These are phyloP conservation scores for Drosophila persimilis DNA, from an alignment of 1,140 invertebrate genomes.

Conservation along the genomic window DNA sequence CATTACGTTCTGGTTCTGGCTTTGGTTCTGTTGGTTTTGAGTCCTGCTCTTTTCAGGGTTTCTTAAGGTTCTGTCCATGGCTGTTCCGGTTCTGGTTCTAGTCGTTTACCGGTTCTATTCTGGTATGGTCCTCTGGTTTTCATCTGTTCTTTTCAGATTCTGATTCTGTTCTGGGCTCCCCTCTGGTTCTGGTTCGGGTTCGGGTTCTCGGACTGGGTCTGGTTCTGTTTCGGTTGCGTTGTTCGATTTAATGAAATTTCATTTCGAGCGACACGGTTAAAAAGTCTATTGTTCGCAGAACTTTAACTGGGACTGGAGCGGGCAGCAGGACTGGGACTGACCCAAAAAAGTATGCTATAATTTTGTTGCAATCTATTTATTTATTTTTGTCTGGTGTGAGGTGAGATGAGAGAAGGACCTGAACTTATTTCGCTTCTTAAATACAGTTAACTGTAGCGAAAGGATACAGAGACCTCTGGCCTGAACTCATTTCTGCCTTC, in stretches of 20 bases:
- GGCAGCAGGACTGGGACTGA: slow-evolving; percentile 5
- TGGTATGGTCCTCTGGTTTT: background rate
- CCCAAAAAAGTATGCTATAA: slow-evolving; percentile 50
- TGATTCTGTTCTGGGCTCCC: too few species aligned
- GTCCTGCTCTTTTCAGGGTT: slow-evolving; percentile 12
- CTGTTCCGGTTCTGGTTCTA: too few species aligned
- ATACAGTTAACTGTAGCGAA: slow-evolving; percentile 42
- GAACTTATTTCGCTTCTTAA: slow-evolving; percentile 62
- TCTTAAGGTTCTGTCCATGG: too few species aligned
- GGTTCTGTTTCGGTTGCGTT: slow-evolving; percentile 41
- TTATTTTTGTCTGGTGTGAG: too few species aligned
- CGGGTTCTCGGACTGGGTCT: background rate
- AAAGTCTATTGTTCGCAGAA: slow-evolving; percentile 46
- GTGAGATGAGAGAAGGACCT: background rate
- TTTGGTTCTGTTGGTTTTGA: too few species aligned
- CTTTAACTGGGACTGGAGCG: slow-evolving; percentile 32
- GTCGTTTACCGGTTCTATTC: too few species aligned
- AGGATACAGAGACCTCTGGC: slow-evolving; percentile 4
- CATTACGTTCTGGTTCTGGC: slow-evolving; percentile 46
- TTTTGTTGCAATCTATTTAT: slow-evolving; percentile 34
- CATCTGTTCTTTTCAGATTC: too few species aligned
- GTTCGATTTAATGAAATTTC: slow-evolving; percentile 75
- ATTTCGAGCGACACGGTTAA: slow-evolving; percentile 53
- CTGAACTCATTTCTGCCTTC: too few species aligned
- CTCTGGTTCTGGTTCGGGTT: background rate